Base-by-base conservation (phyloP, 2,113 vertebrate species). In the Polyodon spathula region DNA sequence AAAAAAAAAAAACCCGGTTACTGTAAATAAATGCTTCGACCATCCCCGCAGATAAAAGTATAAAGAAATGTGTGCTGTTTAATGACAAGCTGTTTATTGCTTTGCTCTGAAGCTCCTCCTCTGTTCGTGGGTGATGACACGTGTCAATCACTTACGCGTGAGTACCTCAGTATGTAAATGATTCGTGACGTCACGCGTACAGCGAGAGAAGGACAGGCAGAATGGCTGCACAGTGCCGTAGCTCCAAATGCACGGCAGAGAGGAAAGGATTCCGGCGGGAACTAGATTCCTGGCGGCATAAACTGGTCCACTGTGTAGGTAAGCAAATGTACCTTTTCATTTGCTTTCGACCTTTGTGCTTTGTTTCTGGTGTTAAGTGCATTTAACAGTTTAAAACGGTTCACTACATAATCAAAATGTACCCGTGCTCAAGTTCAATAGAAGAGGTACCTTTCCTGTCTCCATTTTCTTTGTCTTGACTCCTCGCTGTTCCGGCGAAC, bases 211-310 rank as follows among this genome's bases (percentile, higher is more conserved):
- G 88, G 87, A 88, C 83, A 76, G 82, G 79, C 81, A 90, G 89
- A 93, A 97, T 97, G 94, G 93, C 93, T 84, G 86, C 86, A 71
- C 93, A 89, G 88, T 97, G 95, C 86, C 87, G 90, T 82, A 91
- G 89, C 84, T 86, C 88, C 63, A 92, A 88, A 82, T 97, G 94
- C 87, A 92, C 92, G 85, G 90, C 88, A 75, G 94, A 97, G 84
- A 91, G 89, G 74, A 94, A 87, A 80, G 91, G 94, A 75, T 93
- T 94, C 89, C 90, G 93, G 87, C 91, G 93, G 85, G 93, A 96
- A 87, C 93, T 97, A 78, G 95, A 97, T 79, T 94, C 92, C 43
- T 97, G 95, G 95, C 89, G 95, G 78, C 87, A 95, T 80, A 93
- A 89, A 82, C 77, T 97, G 74, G 92, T 95, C 76, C 93, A 94